Base-by-base conservation (phyloP, 1,140 invertebrate species). In the Halesus radiatus region DNA sequence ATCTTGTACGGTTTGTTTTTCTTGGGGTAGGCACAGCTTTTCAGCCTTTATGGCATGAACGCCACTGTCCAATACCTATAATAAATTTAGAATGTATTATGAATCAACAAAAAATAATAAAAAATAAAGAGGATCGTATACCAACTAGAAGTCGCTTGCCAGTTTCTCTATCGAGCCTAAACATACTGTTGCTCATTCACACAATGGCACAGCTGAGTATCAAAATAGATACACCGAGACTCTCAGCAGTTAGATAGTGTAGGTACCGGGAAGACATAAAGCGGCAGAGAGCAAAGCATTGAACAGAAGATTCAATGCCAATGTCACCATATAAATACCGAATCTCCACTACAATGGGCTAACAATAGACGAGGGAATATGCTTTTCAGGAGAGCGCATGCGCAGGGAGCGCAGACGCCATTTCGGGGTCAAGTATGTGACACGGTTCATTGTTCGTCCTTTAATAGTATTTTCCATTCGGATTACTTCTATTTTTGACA, bases 251-350 rank as follows among this genome's bases (percentile, higher is more conserved):
- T 29, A 58, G 72, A 75, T 56, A 58, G 13, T 45, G 37, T 45
- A 45, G 37, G 37, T 58, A 75, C 20, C 54, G 60, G 72, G 37
- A 75, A 75, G 54, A 75, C 53, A 75, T 56, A 75, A 56, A 56
- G 72, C 53, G 58, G 58, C 53, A 75, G 72, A 75, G 23, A 50
- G 72, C 53, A 58, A 75, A 56, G 72, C 72, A 75, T 75, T 75
- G 53, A 75, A 75, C 72, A 75, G 72, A 75, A 75, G 72, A 75
- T 75, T 75, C 72, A 75, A 75, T 75, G 72, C 72, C 72, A 75
- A 75, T 75, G 72, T 75, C 72, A 75, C 72, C 72, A 75, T 75
- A 75, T 75, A 75, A 56, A 58, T 56, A 75, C 53, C 53, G 72
- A 75, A 75, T 58, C 72, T 75, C 53, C 52, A 37, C 22, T 75